Base-by-base conservation (phyloP, 2,113 vertebrate species). In the Apodemus sylvaticus region DNA sequence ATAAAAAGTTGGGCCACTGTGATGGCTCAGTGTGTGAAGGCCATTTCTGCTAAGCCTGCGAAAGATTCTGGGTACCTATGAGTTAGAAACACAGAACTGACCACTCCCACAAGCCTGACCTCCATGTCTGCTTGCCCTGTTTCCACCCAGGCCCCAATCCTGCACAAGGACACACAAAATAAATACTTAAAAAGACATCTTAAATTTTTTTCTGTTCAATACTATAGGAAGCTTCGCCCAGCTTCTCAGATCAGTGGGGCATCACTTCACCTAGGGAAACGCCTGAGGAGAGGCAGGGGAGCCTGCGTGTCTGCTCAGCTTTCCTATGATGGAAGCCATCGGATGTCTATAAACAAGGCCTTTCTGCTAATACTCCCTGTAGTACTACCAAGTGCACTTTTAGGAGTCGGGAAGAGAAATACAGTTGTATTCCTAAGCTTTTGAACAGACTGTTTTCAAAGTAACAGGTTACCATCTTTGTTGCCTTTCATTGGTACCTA, bases 391-490 rank as follows among this genome's bases (percentile, higher is more conserved):
- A 71, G 51, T 86, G 88, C 70, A 90, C 55, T 83, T 62, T 45
- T 0, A 87, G 34, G 66, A 42, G 13, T 86, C 55, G 45, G 68
- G 94, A 91, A 94, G 79, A 88, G 39, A 66, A 92, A 66, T 7
- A 42, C 1, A 62, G 74, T 77, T 31, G 0, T 71, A 68, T 71
- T 58, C 87, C 66, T 68, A 68, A 77, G 86, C 1, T 76, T 48
- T 58, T 48, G 86, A 92, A 58, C n/a, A 92, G 6, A 87, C 3
- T 16, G 64, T 92, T 86, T 94, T 95, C 76, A 45, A 34, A 92
- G 8, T 36, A 51, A 62, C 79, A 51, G 39, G 62, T 85, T 71
- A 17, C 22, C 26, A 92, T 79, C 51, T 24, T 48, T 48, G 71
- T 14, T 8, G 62, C 82, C 82, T 87, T 68, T 79, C 90, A 68